Percentiles rank a stretch among this genome's conserved stretches.
phyloP scores from a whole-genome alignment of 2,113 vertebrate genomes.

The Trichomycterus rosablanca region DNA sequence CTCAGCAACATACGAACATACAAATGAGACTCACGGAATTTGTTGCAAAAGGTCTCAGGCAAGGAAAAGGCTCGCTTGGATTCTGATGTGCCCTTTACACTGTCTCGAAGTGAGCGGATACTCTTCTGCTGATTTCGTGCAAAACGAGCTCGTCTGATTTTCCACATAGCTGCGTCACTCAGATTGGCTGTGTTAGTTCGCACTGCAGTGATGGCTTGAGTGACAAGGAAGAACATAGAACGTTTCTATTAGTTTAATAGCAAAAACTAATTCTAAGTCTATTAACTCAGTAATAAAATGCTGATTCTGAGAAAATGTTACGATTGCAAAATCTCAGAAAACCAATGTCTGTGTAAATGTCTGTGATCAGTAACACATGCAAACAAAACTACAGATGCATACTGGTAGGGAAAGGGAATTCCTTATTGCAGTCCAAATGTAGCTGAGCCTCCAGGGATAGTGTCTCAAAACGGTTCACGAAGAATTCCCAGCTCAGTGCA shows the following conservation, averaged over 20 bases:
- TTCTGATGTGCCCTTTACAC: conserved; percentile 81
- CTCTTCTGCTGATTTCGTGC: conserved; percentile 97
- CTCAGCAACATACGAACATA: conserved; percentile 7
- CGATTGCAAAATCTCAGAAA: too few species aligned
- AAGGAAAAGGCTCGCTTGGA: conserved; percentile 94
- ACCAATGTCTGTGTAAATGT: too few species aligned
- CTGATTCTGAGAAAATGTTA: too few species aligned
- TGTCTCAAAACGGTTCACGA: conserved; percentile 97
- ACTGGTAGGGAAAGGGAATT: conserved; percentile 98
- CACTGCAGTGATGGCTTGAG: conserved; percentile 91
- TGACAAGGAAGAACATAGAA: not conserved
- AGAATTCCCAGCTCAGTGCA: conserved; percentile 98
- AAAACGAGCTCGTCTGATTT: conserved; percentile 94
- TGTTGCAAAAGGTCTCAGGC: conserved; percentile 88
- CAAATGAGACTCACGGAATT: conserved; percentile 82
- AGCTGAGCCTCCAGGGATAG: conserved; percentile 97
- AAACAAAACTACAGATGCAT: conserved; percentile 58
- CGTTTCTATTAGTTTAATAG: too few species aligned
- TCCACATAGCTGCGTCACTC: conserved; percentile 95
- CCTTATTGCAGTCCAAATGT: conserved; percentile 98
- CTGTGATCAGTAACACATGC: too few species aligned
- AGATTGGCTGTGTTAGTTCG: conserved; percentile 96
- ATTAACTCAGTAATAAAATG: too few species aligned
- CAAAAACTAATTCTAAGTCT: too few species aligned
- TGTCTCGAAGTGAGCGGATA: conserved; percentile 91